A percentile compares a stretch with the other conserved stretches of the same genome.
These are phyloP conservation scores for Mayetiola destructor DNA, from an alignment of 2,888 invertebrate species.

Conservation along the genomic window DNA sequence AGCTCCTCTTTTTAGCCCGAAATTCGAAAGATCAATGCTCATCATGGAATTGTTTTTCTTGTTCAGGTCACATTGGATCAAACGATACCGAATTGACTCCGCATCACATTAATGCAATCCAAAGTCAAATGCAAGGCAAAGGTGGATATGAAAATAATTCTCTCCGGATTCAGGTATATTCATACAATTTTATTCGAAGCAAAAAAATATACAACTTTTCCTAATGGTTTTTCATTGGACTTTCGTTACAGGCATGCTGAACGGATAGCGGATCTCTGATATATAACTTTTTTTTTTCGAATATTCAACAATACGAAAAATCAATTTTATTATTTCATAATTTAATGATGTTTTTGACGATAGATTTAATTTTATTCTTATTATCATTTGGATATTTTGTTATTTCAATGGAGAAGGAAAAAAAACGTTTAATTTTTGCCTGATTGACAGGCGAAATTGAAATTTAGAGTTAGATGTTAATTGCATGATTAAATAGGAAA, in stretches of 20 bases:
- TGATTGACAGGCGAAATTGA: no score
- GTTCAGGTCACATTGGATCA: constrained; percentile 65
- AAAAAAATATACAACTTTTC: neutral
- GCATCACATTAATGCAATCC: constrained; percentile 70
- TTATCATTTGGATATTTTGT: constrained; percentile 8
- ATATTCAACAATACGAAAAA: neutral
- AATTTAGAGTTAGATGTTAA: no score
- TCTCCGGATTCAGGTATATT: constrained; percentile 32
- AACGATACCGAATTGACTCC: constrained; percentile 75
- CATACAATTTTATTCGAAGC: neutral
- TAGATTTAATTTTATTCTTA: neutral
- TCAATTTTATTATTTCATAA: neutral
- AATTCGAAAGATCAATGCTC: neutral
- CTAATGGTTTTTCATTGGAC: neutral
- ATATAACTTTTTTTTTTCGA: constrained; percentile 1
- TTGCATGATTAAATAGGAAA: no score
- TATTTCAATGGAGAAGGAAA: neutral
- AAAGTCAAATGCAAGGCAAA: constrained; percentile 92
- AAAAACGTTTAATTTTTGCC: no score
- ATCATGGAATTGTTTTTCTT: neutral
- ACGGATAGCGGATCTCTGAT: constrained; percentile 2
- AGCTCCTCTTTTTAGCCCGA: neutral
- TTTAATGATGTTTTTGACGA: neutral
- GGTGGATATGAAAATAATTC: constrained; percentile 71
- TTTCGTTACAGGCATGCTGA: constrained; percentile 19